Evolutionary conservation across 2,888 invertebrate genomes (phyloP).

Genomic region (Synergus umbraculus): DNA sequence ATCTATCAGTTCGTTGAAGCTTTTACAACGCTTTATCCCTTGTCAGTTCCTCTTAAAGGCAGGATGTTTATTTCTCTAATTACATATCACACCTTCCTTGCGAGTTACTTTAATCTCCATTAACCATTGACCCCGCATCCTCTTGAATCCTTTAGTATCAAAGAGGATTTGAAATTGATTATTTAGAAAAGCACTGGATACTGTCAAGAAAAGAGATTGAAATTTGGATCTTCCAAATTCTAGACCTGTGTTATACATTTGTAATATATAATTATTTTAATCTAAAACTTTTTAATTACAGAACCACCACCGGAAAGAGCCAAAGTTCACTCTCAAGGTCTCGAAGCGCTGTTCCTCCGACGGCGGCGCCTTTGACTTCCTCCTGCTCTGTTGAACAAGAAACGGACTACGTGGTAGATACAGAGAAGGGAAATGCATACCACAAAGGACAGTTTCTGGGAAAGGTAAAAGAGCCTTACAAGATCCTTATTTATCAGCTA

Average conservation of each 20-base stretch:
- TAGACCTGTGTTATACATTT: not conserved
- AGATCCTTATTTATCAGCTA: not conserved
- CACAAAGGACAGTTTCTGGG: constrained; percentile 72
- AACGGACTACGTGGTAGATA: constrained; percentile 70
- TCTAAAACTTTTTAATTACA: constrained; percentile 8
- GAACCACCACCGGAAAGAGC: constrained; percentile 37
- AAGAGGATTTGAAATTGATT: too few relatives aligned
- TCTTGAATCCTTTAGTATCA: too few relatives aligned
- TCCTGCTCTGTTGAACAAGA: constrained; percentile 64
- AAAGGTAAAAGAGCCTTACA: constrained; percentile 63
- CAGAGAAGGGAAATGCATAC: constrained; percentile 71
- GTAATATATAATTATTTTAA: not conserved
- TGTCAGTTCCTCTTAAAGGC: not conserved
- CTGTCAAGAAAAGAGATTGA: not conserved
- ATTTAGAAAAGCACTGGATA: too few relatives aligned
- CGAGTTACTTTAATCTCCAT: too few relatives aligned
- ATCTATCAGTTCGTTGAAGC: not conserved
- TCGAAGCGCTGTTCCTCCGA: not conserved
- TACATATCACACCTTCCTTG: too few relatives aligned
- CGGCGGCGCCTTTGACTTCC: constrained; percentile 59
- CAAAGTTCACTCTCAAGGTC: constrained; percentile 4
- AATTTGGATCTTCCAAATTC: not conserved
- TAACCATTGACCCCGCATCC: too few relatives aligned
- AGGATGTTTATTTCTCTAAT: too few relatives aligned
- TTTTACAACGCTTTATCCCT: not conserved